Evolutionary conservation across 2,797 vertebrate genomes (phyloP), one percentile per base, ranked within the genome.

Genomic region (Masticophis lateralis): DNA sequence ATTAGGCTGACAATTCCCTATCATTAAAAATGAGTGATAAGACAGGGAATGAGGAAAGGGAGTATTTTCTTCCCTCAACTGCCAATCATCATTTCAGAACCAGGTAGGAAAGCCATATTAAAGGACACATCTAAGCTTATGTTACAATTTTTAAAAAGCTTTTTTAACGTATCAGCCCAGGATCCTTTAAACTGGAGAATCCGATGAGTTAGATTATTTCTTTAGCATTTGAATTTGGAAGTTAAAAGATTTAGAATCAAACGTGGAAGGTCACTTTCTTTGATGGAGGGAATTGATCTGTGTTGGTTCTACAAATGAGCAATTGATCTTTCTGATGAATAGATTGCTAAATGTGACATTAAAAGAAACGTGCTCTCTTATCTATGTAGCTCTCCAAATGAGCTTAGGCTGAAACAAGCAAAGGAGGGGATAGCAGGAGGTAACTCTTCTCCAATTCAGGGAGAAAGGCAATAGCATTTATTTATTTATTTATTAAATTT

Each of bases 1-100:
- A 90, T 61, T 60, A 79, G 43, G 56, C 22, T 87, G 61, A 90
- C 91, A 90, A 90, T 90, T 55, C 32, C 87, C 90, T 91, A 91
- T 91, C 93, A 93, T 93, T 93, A 92, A 92, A 92, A 92, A 88
- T 92, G 90, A 94, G 83, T 94, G 88, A 92, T 94, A 79, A 92
- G 91, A n/a, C 6, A 79, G 43, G 88, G 83, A 92, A 90, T 43
- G 83, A 94, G 79, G 90, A 90, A 60, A 94, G 79, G 88, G 91
- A 90, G 90, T 74, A 92, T 94, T 92, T 79, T 94, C 83, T 87
- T 87, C 88, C 91, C 83, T 92, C 83, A 86, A 32, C 57, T 93
- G 93, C 87, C 93, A 93, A 47, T 93, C 93, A 93, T 89, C 90
- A 93, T 91, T 93, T 91, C 57, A 91, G 69, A 69, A 63, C 57